Conservation (phyloP, 2,797 vertebrate genomes). For the Moxostoma hubbsi region DNA sequence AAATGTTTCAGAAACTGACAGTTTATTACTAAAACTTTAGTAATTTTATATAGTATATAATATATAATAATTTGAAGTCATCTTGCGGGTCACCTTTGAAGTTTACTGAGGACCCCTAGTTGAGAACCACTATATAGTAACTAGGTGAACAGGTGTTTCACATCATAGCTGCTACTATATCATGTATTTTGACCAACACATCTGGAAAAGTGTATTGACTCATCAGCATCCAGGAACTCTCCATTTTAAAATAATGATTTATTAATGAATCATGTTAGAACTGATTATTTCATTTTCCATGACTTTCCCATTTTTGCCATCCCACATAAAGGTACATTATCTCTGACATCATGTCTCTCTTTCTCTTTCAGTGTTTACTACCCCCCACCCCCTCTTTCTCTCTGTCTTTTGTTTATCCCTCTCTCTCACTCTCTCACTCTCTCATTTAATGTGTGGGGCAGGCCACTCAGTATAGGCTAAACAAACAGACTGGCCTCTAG, state of each 20-base stretch:
- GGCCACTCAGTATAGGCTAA: slow-evolving; percentile 70
- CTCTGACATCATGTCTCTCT: not conserved
- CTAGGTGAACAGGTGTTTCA: too few relatives aligned
- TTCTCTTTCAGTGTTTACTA: not conserved
- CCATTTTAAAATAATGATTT: not conserved
- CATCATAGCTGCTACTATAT: too few relatives aligned
- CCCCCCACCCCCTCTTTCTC: not conserved
- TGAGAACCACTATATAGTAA: too few relatives aligned
- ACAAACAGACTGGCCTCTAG: slow-evolving; percentile 74
- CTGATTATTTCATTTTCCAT: not conserved
- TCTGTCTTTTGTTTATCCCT: not conserved
- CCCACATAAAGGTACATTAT: slow-evolving; percentile 5
- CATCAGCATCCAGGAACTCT: not conserved
- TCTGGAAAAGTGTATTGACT: not conserved
- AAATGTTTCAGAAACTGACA: too few relatives aligned
- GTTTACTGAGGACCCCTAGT: too few relatives aligned
- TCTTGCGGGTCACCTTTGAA: too few relatives aligned
- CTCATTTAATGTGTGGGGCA: slow-evolving; percentile 67
- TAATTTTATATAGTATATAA: too few relatives aligned
- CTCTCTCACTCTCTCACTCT: slow-evolving; percentile 32
- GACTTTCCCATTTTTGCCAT: not conserved
- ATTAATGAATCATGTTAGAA: not conserved
- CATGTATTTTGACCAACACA: too few relatives aligned
- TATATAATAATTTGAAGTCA: too few relatives aligned
- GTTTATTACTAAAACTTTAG: too few relatives aligned